These are phyloP conservation scores for Pteropus alecto DNA, from an alignment of 2,113 vertebrate species.

Conservation along the genomic window DNA sequence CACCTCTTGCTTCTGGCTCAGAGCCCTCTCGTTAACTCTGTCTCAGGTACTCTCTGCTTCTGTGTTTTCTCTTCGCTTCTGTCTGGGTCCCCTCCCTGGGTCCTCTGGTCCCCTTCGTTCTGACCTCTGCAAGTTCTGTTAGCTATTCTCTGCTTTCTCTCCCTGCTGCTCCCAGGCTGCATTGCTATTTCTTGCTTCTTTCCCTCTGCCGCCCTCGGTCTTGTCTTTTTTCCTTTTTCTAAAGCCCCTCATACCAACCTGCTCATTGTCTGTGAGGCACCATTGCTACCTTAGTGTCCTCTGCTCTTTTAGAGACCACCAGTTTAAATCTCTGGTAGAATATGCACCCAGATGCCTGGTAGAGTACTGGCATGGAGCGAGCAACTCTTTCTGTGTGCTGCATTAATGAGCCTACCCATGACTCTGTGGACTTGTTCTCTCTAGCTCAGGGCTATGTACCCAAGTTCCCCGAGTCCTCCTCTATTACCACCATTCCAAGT, in stretches of 20 bases:
- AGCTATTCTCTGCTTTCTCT: not conserved
- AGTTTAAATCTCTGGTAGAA: not conserved
- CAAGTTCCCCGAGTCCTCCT: not conserved
- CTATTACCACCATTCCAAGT: not conserved
- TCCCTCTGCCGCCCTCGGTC: not conserved
- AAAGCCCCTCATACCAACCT: not conserved
- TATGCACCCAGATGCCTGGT: not conserved
- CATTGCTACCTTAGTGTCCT: not conserved
- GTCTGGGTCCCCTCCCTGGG: not conserved
- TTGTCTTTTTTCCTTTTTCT: not conserved
- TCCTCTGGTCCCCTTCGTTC: not conserved
- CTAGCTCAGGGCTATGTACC: not conserved
- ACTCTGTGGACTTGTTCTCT: not conserved
- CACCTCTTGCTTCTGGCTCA: constrained; percentile 79
- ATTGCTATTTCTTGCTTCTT: constrained; percentile 16
- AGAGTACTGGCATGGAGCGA: not conserved
- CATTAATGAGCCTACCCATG: not conserved
- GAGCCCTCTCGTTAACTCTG: constrained; percentile 77
- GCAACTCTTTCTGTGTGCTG: not conserved
- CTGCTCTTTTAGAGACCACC: not conserved
- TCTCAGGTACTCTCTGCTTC: constrained; percentile 72
- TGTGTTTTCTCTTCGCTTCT: constrained; percentile 57
- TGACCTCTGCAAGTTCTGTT: constrained; percentile 13
- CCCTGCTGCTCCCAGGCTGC: not conserved
- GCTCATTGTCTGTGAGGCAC: constrained; percentile 12